Conservation (phyloP, 92 coral and sea anemone genomes). For the Bergia puertoricense region DNA sequence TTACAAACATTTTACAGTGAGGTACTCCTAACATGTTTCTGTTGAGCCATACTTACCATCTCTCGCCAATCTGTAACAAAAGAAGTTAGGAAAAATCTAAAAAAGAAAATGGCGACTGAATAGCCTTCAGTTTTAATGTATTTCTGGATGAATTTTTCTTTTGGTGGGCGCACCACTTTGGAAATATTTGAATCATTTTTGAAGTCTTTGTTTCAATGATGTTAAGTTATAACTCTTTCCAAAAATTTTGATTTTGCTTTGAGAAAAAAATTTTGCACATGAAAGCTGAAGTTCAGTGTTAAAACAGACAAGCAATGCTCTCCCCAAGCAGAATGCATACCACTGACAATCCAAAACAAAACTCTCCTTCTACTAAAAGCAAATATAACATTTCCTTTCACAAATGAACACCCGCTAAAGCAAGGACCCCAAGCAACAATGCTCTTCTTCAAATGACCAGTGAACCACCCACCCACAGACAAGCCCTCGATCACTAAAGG, state of each 20-base stretch:
- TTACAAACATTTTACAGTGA: background rate
- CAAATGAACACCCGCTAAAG: too few relatives aligned
- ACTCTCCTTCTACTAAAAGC: too few relatives aligned
- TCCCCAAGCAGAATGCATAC: background rate
- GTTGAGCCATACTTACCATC: conserved; percentile 11
- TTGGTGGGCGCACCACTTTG: background rate
- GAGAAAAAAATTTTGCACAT: background rate
- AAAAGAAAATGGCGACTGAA: background rate
- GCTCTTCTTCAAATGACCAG: too few relatives aligned
- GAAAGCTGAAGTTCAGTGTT: conserved; percentile 7
- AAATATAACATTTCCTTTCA: too few relatives aligned
- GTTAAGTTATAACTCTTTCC: background rate
- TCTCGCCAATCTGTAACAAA: background rate
- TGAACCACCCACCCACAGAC: too few relatives aligned
- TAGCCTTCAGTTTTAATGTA: background rate
- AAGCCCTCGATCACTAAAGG: too few relatives aligned
- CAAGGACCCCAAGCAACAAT: too few relatives aligned
- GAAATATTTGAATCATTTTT: background rate
- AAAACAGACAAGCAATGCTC: conserved; percentile 5
- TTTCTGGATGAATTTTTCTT: background rate
- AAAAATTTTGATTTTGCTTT: background rate
- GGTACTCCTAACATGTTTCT: background rate
- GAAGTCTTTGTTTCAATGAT: background rate
- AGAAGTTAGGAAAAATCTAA: background rate
- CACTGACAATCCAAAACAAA: background rate